Evolutionary conservation across 2,888 invertebrate genomes (phyloP), one percentile per base, ranked within the genome.

Genomic region (Bimastos eiseni): DNA sequence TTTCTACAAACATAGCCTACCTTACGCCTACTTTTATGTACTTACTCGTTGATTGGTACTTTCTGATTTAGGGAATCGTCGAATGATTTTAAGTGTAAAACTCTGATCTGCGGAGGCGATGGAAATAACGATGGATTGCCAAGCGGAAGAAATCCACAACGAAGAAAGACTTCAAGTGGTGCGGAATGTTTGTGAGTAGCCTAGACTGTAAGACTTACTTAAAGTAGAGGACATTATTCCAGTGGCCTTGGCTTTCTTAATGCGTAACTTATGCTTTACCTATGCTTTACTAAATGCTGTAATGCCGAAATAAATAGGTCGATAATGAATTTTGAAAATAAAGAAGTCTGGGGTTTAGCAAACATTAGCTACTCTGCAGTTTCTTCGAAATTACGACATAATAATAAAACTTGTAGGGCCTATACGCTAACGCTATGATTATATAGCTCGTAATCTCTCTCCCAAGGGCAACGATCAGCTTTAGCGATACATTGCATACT

Each of bases 41-140:
- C 70, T n/a, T 70, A n/a, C 70, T 70, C 1, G 13, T 17, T 70
- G 0, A 70, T n/a, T 70, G 70, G 11, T 70, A n/a, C 13, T 70
- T 70, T 55, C 70, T 1, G 11, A 70, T 70, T 70, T 70, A 70
- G 30, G 30, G 11, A n/a, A n/a, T n/a, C 0, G 11, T 21, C 36
- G 34, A 37, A 86, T 11, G 5, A 17, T 86, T 86, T 36, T 33
- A 86, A 86, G 86, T 86, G 86, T 37, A 33, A 86, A 86, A 86
- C 86, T 86, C 86, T 86, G 37, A 86, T 86, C 34, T 86, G 86
- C 86, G 37, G 24, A 36, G 86, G 86, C 34, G 86, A 86, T 36
- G 37, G 34, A 30, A 86, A 86, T 19, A 86, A 86, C 34, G 37
- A 86, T 33, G 86, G 86, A 24, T 33, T 86, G 21, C 34, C 34